A percentile compares a stretch with the other conserved stretches of the same genome.
These are phyloP conservation scores for Lepus oiostolus DNA, from an alignment of 2,797 vertebrate genomes.

Conservation along the genomic window DNA sequence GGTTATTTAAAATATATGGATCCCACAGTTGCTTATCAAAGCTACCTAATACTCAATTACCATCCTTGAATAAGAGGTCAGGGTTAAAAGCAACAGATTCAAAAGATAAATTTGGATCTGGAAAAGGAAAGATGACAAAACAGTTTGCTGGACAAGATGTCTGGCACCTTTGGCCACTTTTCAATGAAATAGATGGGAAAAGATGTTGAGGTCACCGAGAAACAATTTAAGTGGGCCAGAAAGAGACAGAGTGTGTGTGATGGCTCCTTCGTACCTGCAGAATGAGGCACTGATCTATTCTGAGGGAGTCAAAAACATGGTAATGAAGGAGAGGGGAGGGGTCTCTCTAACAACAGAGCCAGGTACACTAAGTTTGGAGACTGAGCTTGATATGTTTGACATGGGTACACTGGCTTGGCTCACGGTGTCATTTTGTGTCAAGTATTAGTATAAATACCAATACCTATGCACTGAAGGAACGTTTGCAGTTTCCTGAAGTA, in stretches of 20 bases:
- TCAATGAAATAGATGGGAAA: slow-evolving; percentile 72
- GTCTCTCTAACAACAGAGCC: not conserved
- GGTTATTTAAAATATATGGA: slow-evolving; percentile 55
- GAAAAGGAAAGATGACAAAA: slow-evolving; percentile 81
- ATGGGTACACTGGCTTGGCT: not conserved
- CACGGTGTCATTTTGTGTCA: not conserved
- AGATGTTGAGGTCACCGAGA: slow-evolving; percentile 65
- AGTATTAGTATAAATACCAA: slow-evolving; percentile 22
- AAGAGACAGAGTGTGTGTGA: not conserved
- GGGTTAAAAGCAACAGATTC: slow-evolving; percentile 81
- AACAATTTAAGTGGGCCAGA: slow-evolving; percentile 73
- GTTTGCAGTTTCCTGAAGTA: slow-evolving; percentile 48
- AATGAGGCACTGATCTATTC: not conserved
- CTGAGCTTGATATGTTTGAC: not conserved
- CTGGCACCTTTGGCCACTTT: slow-evolving; percentile 64
- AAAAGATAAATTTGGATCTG: slow-evolving; percentile 83
- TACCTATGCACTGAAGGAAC: not conserved
- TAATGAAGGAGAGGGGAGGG: not conserved
- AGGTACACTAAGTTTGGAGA: not conserved
- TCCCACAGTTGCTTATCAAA: slow-evolving; percentile 65
- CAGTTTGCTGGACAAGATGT: slow-evolving; percentile 78
- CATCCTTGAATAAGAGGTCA: slow-evolving; percentile 80
- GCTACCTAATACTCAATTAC: slow-evolving; percentile 66
- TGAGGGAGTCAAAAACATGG: not conserved
- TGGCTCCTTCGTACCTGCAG: slow-evolving; percentile 6